A percentile compares a stretch with the other conserved stretches of the same genome.
Evolutionary conservation across 64 coral and sea anemone species (phyloP).

Genomic region (Actinia equina): DNA sequence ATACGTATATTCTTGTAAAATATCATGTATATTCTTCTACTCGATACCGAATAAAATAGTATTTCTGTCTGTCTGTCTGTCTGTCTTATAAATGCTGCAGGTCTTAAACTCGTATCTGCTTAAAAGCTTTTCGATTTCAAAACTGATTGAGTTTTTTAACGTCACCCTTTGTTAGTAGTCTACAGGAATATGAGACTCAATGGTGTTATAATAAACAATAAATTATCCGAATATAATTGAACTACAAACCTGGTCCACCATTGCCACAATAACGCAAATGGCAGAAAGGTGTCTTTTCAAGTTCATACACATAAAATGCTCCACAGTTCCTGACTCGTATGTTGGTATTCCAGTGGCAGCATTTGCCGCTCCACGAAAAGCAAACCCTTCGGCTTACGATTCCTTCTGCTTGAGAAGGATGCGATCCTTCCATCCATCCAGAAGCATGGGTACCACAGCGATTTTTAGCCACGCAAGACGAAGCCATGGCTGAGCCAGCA

Average conservation of each 20-base stretch:
- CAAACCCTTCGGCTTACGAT: constrained; percentile 46
- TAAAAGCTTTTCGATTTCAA: too few relatives aligned
- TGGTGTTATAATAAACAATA: too few relatives aligned
- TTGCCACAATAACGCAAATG: constrained; percentile 62
- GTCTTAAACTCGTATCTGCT: too few relatives aligned
- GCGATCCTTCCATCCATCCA: constrained; percentile 55
- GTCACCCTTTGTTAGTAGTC: too few relatives aligned
- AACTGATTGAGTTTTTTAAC: too few relatives aligned
- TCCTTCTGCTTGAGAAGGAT: constrained; percentile 20
- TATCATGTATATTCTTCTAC: too few relatives aligned
- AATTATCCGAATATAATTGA: too few relatives aligned
- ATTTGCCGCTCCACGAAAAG: constrained; percentile 60
- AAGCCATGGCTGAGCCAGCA: constrained; percentile 41
- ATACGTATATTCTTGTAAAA: too few relatives aligned
- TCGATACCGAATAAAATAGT: too few relatives aligned
- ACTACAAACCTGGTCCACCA: constrained; percentile 23
- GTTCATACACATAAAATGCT: constrained; percentile 55
- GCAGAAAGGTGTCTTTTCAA: constrained; percentile 24
- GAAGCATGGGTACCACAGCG: constrained; percentile 54
- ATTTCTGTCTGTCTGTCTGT: too few relatives aligned
- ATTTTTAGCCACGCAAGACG: constrained; percentile 22
- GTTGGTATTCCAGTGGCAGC: constrained; percentile 35
- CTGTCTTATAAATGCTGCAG: too few relatives aligned
- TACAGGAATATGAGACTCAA: too few relatives aligned
- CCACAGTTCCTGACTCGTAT: constrained; percentile 65